Evolutionary conservation across 2,888 invertebrate genomes (phyloP), one percentile per base, ranked within the genome.

Genomic region (Lochmaea crataegi): DNA sequence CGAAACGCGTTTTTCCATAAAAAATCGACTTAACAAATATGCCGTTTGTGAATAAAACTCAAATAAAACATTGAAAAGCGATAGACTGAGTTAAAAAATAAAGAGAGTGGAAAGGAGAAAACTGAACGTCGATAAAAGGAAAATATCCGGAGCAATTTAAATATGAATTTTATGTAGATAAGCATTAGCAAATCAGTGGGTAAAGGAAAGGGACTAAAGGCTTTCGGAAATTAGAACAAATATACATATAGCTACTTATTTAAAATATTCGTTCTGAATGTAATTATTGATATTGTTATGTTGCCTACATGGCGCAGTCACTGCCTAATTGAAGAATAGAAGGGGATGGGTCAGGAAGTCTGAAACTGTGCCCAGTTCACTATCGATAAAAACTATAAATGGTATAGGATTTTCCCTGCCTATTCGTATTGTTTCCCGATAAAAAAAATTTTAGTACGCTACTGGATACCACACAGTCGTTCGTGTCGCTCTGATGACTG

Each of bases 21-120:
- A 68, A 69, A 72, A 72, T 72, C 72, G 58, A 69, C 60, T 71
- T 65, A 67, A 75, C 73, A 75, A 75, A 75, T 77, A 75, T 72
- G 72, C 71, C 72, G 73, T 70, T 74, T 68, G 73, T 70, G 73
- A 73, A 76, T 76, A 76, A 74, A 77, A 73, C 70, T 71, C 74
- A 68, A 76, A 75, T 76, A 76, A 76, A 76, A 75, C 76, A 65
- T 70, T 72, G 68, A 71, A 71, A 57, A 72, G 65, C 64, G 69
- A 66, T 22, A 58, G 67, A 58, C 14, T 16, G 45, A 45, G 38
- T 38, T 41, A 18, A n/a, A 41, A 67, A 26, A 45, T 42, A 42
- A 51, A 51, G 42, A 65, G 9, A n/a, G 26, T 12, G 51, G n/a
- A 45, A 65, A 45, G 12, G 64, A 48, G 48, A 65, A 65, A 12